These are phyloP conservation scores for Pseudococcus jackbeardsleyi DNA, from an alignment of 2,888 invertebrate genomes.

Conservation along the genomic window DNA sequence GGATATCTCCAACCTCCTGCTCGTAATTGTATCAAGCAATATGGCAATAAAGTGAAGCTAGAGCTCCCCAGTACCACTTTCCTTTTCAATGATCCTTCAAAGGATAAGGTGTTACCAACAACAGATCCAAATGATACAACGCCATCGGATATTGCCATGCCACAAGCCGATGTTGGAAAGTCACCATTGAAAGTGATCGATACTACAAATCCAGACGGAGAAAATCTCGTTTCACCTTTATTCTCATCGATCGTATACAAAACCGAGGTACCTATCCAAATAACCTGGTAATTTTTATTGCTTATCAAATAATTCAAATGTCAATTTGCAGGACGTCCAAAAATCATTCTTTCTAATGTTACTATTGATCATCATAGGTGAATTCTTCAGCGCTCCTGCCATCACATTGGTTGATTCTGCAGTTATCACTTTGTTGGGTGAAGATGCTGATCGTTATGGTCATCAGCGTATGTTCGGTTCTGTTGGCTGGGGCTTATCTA, in stretches of 20 bases:
- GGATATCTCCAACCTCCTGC: conserved; percentile 96
- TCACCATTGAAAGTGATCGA: conserved; percentile 55
- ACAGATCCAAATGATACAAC: not conserved
- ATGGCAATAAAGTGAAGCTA: conserved; percentile 29
- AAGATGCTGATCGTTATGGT: conserved; percentile 90
- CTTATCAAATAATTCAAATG: not conserved
- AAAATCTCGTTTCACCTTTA: conserved; percentile 59
- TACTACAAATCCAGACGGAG: not conserved
- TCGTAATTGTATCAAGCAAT: conserved; percentile 78
- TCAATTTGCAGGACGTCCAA: conserved; percentile 81
- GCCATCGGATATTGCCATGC: not conserved
- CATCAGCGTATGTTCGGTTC: conserved; percentile 99
- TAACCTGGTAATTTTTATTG: not conserved
- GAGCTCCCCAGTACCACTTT: conserved; percentile 36
- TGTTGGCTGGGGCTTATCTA: conserved; percentile 97
- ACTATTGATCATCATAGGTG: conserved; percentile 93
- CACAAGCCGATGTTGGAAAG: conserved; percentile 57
- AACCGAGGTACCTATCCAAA: conserved; percentile 51
- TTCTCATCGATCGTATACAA: conserved; percentile 59
- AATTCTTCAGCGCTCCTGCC: conserved; percentile 97
- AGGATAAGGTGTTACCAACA: not conserved
- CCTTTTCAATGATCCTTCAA: not conserved
- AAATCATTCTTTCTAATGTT: conserved; percentile 95
- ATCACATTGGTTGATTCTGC: conserved; percentile 95
- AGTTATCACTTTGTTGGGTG: conserved; percentile 88